phyloP scores from a whole-genome alignment of 1,140 invertebrate genomes.

The Drosophila quadrilineata region DNA sequence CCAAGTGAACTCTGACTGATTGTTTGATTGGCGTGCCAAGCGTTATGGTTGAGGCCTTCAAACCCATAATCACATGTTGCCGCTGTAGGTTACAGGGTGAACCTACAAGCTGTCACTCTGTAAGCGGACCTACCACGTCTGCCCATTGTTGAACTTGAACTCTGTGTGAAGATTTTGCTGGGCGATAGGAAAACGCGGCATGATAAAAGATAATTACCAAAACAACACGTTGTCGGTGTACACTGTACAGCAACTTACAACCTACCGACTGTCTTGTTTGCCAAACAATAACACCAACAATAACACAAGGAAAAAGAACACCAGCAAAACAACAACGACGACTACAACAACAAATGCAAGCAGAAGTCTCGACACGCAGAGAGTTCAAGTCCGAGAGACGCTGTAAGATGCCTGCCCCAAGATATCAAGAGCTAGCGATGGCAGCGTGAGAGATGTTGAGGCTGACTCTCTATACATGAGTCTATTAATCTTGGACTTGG shows the following conservation, averaged over 20 bases:
- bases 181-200: constrained; percentile 32
- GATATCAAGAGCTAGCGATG: constrained; percentile 27
- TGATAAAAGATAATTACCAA: constrained; percentile 45
- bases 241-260: background rate
- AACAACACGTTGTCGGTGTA: constrained; percentile 15
- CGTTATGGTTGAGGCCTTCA: constrained; percentile 28
- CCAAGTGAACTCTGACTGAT: constrained; percentile 9
- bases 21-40: constrained; percentile 43
- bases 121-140: constrained; percentile 35
- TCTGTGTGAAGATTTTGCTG: constrained; percentile 26
- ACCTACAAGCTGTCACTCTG: background rate
- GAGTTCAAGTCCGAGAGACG: constrained; percentile 1
- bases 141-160: constrained; percentile 53
- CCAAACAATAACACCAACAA: constrained; percentile 53
- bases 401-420: constrained; percentile 38
- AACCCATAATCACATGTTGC: background rate
- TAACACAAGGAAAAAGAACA: constrained; percentile 31
- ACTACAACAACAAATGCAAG: constrained; percentile 34
- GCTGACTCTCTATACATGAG: too few species aligned
- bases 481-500: background rate
- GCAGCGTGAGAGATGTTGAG: background rate
- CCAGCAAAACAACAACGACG: constrained; percentile 15
- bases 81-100: too few species aligned
- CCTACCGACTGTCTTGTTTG: constrained; percentile 18
- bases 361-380: too few species aligned